Base-by-base conservation (phyloP, 2,113 vertebrate species). In the Cairina moschata region DNA sequence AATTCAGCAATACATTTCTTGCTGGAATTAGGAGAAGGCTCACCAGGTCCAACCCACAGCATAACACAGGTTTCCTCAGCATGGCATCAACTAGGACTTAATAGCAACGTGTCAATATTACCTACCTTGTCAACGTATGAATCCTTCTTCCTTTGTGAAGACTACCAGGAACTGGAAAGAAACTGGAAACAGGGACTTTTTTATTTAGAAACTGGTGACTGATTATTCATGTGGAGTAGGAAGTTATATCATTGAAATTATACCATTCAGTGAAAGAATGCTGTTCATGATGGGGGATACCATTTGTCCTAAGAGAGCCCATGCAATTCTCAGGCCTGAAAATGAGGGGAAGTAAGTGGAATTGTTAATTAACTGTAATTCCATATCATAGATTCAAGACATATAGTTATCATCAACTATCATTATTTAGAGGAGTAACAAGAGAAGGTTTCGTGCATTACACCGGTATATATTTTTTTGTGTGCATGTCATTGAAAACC, bases 361-460 rank as follows among this genome's bases (percentile, higher is more conserved):
- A n/a, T 58, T 68, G 22, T 54, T 17, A 48, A 66, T 46, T 14
- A 42, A 17, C 2, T 9, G 12, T 38, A 42, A 38, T 46, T 52
- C 16, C 50, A 76, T 68, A 66, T 18, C 12, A 2, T 38, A 28
- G 60, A 59, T 79, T 63, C 62, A 62, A 67, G 18, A 46, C 11
- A n/a, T 55, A 0, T 25, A 87, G 34, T 60, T 67, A 14, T 5
- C 1, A 0, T 5, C 1, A 0, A 5, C 11, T 63, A 7, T 22
- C 73, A 6, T 81, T 55, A 32, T 55, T 72, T 44, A 40, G 3
- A 18, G 5, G 32, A 66, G 21, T 3, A 91, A 32, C 6, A 44
- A n/a, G 72, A 56, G 4, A 36, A 46, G 1, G 0, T 22, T 78
- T 44, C 4, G 28, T 63, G 3, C 7, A 10, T 59, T 67, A 68